Evolutionary conservation across 2,888 invertebrate species (phyloP).

Genomic region (Andrena hattorfiana): DNA sequence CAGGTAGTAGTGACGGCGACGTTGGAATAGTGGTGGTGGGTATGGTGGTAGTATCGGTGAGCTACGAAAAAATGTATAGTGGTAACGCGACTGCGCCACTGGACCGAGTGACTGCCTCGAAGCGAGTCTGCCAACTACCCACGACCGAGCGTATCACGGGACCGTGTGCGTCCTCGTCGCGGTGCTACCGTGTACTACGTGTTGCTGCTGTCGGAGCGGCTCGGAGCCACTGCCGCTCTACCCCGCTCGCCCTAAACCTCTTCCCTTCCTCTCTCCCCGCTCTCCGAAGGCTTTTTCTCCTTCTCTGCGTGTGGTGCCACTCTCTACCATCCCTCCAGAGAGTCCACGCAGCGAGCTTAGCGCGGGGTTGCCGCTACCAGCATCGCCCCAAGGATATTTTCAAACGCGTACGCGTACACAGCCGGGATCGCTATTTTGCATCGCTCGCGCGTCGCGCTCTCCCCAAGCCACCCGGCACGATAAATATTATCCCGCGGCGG

Average conservation of each 20-base stretch:
- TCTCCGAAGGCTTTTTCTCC: conserved; percentile 18
- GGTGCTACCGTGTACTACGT: conserved; percentile 68
- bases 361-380: conserved; percentile 65
- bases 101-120: conserved; percentile 50
- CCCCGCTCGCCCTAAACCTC: conserved; percentile 11
- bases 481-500: conserved; percentile 16
- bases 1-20: conserved; percentile 52
- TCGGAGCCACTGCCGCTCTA: conserved; percentile 57
- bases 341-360: conserved; percentile 30
- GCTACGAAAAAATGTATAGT: conserved; percentile 54
- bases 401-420: conserved; percentile 20
- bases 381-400: conserved; percentile 60
- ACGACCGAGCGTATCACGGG: conserved; percentile 23
- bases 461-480: not conserved
- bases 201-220: conserved; percentile 66
- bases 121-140: conserved; percentile 51
- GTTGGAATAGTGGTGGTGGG: conserved; percentile 29
- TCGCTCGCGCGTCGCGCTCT: not conserved
- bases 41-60: conserved; percentile 41
- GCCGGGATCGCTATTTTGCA: not conserved
- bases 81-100: conserved; percentile 64
- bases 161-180: conserved; percentile 51
- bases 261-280: not conserved
- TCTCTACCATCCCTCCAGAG: conserved; percentile 56
- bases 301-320: conserved; percentile 26